Evolutionary conservation across 2,888 invertebrate species (phyloP).

Genomic region (Chymomyza caudatula): DNA sequence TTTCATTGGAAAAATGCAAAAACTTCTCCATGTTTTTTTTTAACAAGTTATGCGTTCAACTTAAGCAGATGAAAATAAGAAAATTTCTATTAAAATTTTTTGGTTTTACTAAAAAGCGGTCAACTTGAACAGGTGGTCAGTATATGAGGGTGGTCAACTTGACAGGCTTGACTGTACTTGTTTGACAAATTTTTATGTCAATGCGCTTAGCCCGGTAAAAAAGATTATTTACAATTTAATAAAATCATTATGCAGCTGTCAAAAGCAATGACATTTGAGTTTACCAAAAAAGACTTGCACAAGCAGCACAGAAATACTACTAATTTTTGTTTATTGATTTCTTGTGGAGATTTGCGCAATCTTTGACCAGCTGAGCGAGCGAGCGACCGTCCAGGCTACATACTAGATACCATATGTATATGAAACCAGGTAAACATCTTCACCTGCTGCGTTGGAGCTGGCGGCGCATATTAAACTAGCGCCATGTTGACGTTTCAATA

Average conservation of each 20-base stretch:
- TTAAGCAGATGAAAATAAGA: no score
- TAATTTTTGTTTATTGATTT: constrained; percentile 58
- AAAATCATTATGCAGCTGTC: constrained; percentile 66
- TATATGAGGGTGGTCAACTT: no score
- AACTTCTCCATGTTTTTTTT: no score
- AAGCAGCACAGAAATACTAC: constrained; percentile 23
- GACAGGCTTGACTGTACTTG: no score
- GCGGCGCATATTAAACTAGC: constrained; percentile 4
- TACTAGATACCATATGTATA: constrained; percentile 21
- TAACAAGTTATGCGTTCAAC: no score
- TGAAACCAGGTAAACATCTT: constrained; percentile 59
- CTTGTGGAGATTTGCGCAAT: constrained; percentile 57
- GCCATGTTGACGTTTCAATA: constrained; percentile 28
- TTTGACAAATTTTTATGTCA: constrained; percentile 26
- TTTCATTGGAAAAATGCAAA: no score
- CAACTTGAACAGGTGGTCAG: no score
- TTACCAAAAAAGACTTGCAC: constrained; percentile 38
- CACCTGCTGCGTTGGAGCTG: constrained; percentile 51
- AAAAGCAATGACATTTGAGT: constrained; percentile 56
- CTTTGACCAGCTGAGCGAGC: constrained; percentile 18
- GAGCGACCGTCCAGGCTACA: constrained; percentile 8
- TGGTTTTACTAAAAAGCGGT: no score
- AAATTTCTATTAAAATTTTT: no score
- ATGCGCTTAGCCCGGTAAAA: background rate
- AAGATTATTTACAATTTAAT: constrained; percentile 60